Conservation (phyloP, 2,888 invertebrate genomes). For the Nomada fabriciana region DNA sequence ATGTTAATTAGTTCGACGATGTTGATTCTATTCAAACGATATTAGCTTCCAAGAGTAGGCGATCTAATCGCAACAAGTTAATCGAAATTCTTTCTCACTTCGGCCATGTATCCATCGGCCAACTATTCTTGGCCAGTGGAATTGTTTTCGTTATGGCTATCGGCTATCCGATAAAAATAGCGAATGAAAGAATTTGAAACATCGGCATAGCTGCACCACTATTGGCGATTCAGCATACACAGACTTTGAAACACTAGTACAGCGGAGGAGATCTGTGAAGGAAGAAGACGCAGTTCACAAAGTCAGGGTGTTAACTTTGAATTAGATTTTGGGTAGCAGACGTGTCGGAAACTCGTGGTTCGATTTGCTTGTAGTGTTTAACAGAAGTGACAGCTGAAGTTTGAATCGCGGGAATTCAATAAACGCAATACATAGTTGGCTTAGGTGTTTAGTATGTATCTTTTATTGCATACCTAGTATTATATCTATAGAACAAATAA, state of each 20-base stretch:
- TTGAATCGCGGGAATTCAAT: background rate
- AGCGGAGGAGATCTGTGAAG: background rate
- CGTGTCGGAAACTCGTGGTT: background rate
- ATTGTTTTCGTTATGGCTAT: background rate
- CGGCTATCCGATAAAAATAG: background rate
- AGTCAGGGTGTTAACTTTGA: background rate
- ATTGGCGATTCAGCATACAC: background rate
- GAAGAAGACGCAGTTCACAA: background rate
- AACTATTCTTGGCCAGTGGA: background rate
- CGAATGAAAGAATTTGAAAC: background rate
- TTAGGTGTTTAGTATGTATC: background rate
- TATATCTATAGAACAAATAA: background rate
- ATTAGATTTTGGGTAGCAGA: background rate
- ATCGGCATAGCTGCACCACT: too few species aligned
- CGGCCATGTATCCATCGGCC: too few species aligned
- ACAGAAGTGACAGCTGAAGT: background rate
- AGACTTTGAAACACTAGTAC: background rate
- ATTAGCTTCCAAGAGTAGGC: conserved; percentile 28
- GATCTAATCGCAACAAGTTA: background rate
- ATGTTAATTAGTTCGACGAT: conserved; percentile 10
- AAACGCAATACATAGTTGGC: too few species aligned
- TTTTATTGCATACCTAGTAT: background rate
- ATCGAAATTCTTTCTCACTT: background rate
- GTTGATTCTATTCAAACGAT: conserved; percentile 30
- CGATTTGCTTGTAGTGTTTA: background rate